A percentile compares a stretch with the other conserved stretches of the same genome.
These are phyloP conservation scores for Scaptomyza pallida DNA, from an alignment of 1,140 invertebrate genomes.

Conservation along the genomic window DNA sequence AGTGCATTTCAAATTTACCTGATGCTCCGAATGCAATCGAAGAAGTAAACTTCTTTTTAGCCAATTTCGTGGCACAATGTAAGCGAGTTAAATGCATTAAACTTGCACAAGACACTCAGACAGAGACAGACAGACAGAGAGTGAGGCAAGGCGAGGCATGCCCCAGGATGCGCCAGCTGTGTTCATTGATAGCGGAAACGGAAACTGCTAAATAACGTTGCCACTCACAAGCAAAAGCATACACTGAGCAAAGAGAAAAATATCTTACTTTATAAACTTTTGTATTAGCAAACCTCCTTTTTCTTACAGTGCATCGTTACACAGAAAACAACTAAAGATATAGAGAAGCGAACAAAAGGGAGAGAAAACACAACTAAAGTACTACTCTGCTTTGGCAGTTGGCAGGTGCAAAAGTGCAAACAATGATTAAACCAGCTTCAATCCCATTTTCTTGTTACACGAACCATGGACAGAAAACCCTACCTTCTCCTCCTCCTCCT, in stretches of 20 bases:
- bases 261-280: too few species aligned
- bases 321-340: background rate
- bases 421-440: constrained; percentile 54
- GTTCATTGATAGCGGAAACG: constrained; percentile 68
- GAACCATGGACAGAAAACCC: background rate
- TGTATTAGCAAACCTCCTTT: too few species aligned
- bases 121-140: background rate
- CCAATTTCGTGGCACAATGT: constrained; percentile 73
- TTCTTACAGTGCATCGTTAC: background rate
- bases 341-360: constrained; percentile 2
- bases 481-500: constrained; percentile 3
- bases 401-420: constrained; percentile 71
- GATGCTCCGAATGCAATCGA: constrained; percentile 36
- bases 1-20: constrained; percentile 51
- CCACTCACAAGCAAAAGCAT: constrained; percentile 32
- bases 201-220: constrained; percentile 79
- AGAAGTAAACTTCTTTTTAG: constrained; percentile 43
- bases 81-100: constrained; percentile 79
- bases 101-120: constrained; percentile 61
- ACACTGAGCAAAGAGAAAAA: constrained; percentile 2
- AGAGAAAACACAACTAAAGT: background rate
- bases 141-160: constrained; percentile 9
- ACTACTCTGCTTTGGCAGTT: constrained; percentile 37
- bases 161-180: constrained; percentile 66
- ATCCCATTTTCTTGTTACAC: constrained; percentile 5